These are phyloP conservation scores for Cherax quadricarinatus DNA, from an alignment of 1,140 invertebrate genomes.

Conservation along the genomic window DNA sequence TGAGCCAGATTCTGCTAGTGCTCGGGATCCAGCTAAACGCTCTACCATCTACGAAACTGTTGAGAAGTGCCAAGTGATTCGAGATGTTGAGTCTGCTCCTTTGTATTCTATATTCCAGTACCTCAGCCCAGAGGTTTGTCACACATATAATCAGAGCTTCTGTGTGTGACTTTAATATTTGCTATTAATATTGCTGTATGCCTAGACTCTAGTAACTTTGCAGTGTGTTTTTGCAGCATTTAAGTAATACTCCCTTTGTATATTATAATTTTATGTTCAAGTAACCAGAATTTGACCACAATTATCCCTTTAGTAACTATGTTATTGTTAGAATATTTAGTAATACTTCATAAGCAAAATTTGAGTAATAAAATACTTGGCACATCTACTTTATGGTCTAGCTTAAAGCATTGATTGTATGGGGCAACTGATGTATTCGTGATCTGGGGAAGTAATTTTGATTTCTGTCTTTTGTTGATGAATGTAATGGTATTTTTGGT, in stretches of 20 bases:
- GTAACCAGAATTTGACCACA: background rate
- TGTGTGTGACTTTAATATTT: slow-evolving; percentile 54
- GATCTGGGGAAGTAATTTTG: background rate
- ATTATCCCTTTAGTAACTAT: background rate
- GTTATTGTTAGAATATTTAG: background rate
- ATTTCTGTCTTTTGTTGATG: background rate
- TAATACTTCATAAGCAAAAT: background rate
- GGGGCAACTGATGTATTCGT: background rate
- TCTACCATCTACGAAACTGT: slow-evolving; percentile 72
- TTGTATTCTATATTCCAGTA: slow-evolving; percentile 73
- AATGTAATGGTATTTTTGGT: background rate
- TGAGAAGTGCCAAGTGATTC: slow-evolving; percentile 65
- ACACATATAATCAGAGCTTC: slow-evolving; percentile 51
- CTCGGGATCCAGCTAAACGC: slow-evolving; percentile 56
- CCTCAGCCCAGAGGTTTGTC: slow-evolving; percentile 69
- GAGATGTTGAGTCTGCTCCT: slow-evolving; percentile 71
- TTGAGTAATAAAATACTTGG: slow-evolving; percentile 21
- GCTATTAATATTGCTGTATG: slow-evolving; percentile 37
- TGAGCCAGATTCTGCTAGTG: slow-evolving; percentile 30
- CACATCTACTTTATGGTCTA: slow-evolving; percentile 26
- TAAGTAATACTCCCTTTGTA: background rate
- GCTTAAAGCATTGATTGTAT: slow-evolving; percentile 10
- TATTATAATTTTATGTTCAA: background rate
- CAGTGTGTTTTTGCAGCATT: background rate
- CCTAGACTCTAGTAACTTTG: slow-evolving; percentile 44